Conservation (phyloP, 1,140 invertebrate genomes). For the Steinernema khuongi region DNA sequence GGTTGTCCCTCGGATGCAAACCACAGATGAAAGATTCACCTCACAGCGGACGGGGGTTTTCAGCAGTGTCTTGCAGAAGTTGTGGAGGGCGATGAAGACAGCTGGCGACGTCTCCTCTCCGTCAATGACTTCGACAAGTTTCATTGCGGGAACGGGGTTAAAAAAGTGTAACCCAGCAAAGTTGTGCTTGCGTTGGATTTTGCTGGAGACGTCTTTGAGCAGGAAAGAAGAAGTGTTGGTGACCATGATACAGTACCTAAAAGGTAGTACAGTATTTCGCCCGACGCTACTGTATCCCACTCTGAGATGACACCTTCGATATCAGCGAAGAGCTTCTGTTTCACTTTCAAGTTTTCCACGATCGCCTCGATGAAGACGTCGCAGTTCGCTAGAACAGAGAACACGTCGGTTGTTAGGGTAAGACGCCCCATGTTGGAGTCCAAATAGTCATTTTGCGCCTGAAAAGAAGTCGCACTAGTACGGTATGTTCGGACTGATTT, state of each 20-base stretch:
- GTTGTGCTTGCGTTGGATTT: constrained; percentile 63
- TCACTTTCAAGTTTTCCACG: constrained; percentile 58
- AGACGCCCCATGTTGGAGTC: constrained; percentile 67
- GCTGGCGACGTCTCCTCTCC: background rate
- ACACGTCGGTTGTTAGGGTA: constrained; percentile 72
- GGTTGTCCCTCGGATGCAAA: background rate
- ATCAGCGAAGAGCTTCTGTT: constrained; percentile 53
- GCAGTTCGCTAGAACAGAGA: constrained; percentile 54
- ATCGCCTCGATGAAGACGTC: constrained; percentile 59
- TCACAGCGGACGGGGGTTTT: constrained; percentile 1
- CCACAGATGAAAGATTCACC: background rate
- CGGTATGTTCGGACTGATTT: too few relatives aligned
- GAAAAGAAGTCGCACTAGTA: constrained; percentile 16
- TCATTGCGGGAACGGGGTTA: constrained; percentile 84
- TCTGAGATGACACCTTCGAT: constrained; percentile 45
- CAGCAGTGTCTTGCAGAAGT: background rate
- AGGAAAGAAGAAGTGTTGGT: constrained; percentile 82
- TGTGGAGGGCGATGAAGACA: background rate
- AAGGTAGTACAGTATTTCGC: constrained; percentile 17
- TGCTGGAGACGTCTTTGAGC: constrained; percentile 71
- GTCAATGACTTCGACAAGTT: constrained; percentile 69
- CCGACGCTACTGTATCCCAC: constrained; percentile 19
- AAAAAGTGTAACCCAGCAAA: constrained; percentile 84
- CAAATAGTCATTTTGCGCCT: constrained; percentile 22
- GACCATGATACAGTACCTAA: constrained; percentile 65